These are phyloP conservation scores for Bombycilla garrulus DNA, from an alignment of 2,113 vertebrate species.

Conservation along the genomic window DNA sequence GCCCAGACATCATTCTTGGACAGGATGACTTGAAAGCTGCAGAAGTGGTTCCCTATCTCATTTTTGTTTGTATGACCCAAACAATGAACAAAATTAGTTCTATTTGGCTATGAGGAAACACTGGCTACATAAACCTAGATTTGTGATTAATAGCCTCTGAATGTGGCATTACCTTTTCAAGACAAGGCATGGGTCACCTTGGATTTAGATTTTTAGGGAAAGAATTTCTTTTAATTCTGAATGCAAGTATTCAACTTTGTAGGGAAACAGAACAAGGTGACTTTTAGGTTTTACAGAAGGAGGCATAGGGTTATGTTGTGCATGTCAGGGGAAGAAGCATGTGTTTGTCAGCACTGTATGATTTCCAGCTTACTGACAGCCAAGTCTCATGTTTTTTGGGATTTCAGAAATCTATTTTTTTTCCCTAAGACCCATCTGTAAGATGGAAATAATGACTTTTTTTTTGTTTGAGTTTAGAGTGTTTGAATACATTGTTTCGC, in stretches of 20 bases:
- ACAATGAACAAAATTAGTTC: not conserved
- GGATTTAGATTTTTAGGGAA: not conserved
- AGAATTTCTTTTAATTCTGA: not conserved
- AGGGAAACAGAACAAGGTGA: not conserved
- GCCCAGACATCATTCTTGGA: not conserved
- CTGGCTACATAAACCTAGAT: not conserved
- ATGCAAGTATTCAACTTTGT: not conserved
- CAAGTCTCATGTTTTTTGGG: not conserved
- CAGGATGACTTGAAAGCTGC: not conserved
- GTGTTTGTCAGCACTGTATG: not conserved
- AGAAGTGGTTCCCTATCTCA: not conserved
- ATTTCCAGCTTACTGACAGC: not conserved
- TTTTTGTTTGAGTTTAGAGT: not conserved
- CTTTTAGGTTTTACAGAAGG: not conserved
- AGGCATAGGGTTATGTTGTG: not conserved
- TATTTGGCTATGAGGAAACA: not conserved
- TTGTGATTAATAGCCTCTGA: not conserved
- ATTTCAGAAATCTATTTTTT: not conserved
- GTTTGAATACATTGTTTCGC: not conserved
- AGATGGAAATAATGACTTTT: not conserved
- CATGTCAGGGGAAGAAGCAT: not conserved
- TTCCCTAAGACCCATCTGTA: not conserved
- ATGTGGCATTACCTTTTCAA: not conserved
- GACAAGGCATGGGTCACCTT: not conserved
- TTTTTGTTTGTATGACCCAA: not conserved